Evolutionary conservation across 2,797 vertebrate genomes (phyloP).

Genomic region (Eidolon dupreanum): DNA sequence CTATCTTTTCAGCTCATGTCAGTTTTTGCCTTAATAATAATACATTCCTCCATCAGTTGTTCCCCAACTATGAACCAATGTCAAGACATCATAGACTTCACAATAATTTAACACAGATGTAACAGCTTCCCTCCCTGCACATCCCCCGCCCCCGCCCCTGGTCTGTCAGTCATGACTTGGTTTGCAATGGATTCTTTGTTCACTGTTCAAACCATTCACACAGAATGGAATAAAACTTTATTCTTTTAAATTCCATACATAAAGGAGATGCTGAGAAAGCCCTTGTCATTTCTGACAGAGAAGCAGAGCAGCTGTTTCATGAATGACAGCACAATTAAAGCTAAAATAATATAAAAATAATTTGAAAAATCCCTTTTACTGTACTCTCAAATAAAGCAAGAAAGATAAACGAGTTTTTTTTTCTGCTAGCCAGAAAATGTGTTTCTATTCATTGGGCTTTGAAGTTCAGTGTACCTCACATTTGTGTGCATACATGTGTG

Average conservation of each 20-base stretch:
- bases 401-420: slow-evolving; percentile 82
- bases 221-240: slow-evolving; percentile 87
- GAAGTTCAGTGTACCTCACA: slow-evolving; percentile 78
- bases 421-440: slow-evolving; percentile 85
- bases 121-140: slow-evolving; percentile 74
- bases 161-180: slow-evolving; percentile 62
- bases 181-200: slow-evolving; percentile 76
- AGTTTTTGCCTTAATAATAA: slow-evolving; percentile 71
- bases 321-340: slow-evolving; percentile 88
- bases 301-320: slow-evolving; percentile 85
- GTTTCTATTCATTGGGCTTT: slow-evolving; percentile 84
- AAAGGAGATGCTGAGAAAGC: slow-evolving; percentile 84
- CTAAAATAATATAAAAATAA: slow-evolving; percentile 85
- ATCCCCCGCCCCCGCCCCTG: slow-evolving; percentile 44
- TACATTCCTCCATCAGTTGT: slow-evolving; percentile 70
- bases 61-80: slow-evolving; percentile 48
- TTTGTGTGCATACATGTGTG: slow-evolving; percentile 78
- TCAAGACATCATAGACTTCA: slow-evolving; percentile 57
- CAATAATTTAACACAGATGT: slow-evolving; percentile 81
- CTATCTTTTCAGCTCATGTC: slow-evolving; percentile 70
- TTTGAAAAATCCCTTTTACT: slow-evolving; percentile 83
- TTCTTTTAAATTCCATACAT: slow-evolving; percentile 83
- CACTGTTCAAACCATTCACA: slow-evolving; percentile 83
- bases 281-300: slow-evolving; percentile 86
- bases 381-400: slow-evolving; percentile 87